phyloP scores from a whole-genome alignment of 2,113 vertebrate genomes.

The Hirundichthys speculiger region DNA sequence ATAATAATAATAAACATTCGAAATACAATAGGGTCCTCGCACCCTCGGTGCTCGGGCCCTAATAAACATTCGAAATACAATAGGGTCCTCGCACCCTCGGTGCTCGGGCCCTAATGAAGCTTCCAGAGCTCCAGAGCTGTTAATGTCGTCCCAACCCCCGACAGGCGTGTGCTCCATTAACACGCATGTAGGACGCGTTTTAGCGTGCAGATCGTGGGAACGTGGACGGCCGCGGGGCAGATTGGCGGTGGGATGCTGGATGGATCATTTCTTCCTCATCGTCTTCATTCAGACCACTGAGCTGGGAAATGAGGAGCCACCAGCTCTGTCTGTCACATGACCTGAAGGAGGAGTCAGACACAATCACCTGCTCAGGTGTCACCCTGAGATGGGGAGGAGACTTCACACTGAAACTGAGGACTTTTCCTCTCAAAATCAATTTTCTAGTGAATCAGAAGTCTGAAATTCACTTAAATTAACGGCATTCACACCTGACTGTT shows the following conservation, averaged over 20 bases:
- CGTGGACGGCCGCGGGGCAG: constrained; percentile 49
- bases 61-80: too few relatives aligned
- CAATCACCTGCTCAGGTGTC: not conserved
- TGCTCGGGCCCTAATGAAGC: too few relatives aligned
- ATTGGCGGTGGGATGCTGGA: constrained; percentile 58
- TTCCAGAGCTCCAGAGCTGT: constrained; percentile 36
- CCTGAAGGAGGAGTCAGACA: constrained; percentile 18
- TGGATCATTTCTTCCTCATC: constrained; percentile 61
- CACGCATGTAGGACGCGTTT: constrained; percentile 24
- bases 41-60: too few relatives aligned
- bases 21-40: too few relatives aligned
- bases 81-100: too few relatives aligned
- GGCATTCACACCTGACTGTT: too few relatives aligned
- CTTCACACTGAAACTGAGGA: too few relatives aligned
- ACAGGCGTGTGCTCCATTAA: not conserved
- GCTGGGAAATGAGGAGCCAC: constrained; percentile 54
- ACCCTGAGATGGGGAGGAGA: not conserved
- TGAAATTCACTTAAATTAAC: too few relatives aligned
- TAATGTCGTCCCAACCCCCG: constrained; percentile 32
- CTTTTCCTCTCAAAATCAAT: too few relatives aligned
- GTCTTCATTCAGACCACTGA: constrained; percentile 58
- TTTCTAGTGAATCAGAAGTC: too few relatives aligned
- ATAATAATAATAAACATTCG: too few relatives aligned
- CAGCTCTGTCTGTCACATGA: constrained; percentile 23
- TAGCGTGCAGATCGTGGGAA: constrained; percentile 59